Percentiles rank a stretch among this genome's conserved stretches.
Evolutionary conservation across 2,888 invertebrate genomes (phyloP).

Genomic region (Mythimna ferrago): DNA sequence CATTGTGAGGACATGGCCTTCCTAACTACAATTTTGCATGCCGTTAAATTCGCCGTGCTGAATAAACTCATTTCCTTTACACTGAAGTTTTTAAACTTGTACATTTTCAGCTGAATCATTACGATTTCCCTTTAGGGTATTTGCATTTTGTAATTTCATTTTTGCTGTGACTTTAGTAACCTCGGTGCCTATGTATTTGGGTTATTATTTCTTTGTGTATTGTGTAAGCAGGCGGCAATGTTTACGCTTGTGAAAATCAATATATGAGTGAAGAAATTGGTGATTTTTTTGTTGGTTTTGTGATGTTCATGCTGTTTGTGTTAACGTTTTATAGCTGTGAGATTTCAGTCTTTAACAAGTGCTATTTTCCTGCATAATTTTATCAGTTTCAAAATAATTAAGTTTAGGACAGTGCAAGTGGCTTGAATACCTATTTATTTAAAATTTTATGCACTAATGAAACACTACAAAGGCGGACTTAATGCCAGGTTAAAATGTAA

Average conservation of each 20-base stretch:
- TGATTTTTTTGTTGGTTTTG: background rate
- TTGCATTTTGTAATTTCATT: slow-evolving; percentile 46
- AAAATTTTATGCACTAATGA: too few species aligned
- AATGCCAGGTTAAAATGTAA: background rate
- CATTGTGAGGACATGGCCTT: slow-evolving; percentile 48
- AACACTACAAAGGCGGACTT: too few species aligned
- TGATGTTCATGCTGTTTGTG: background rate
- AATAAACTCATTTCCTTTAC: slow-evolving; percentile 43
- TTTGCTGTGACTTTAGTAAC: slow-evolving; percentile 23
- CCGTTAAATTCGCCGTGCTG: slow-evolving; percentile 17
- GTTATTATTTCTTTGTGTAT: slow-evolving; percentile 17
- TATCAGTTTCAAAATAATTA: background rate
- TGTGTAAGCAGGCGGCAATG: slow-evolving; percentile 20
- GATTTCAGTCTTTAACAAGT: background rate
- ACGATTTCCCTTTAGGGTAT: slow-evolving; percentile 27
- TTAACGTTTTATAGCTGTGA: background rate
- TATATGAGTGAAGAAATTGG: slow-evolving; percentile 16
- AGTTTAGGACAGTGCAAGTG: background rate
- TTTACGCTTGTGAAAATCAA: slow-evolving; percentile 25
- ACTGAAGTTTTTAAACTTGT: slow-evolving; percentile 23
- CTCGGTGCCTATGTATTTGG: background rate
- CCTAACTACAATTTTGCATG: slow-evolving; percentile 37
- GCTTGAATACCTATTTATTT: background rate
- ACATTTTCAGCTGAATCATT: slow-evolving; percentile 38
- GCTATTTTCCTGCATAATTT: background rate